Percentiles rank a stretch among this genome's conserved stretches.
phyloP scores from a whole-genome alignment of 2,797 vertebrate genomes.

The Margarornis squamiger region DNA sequence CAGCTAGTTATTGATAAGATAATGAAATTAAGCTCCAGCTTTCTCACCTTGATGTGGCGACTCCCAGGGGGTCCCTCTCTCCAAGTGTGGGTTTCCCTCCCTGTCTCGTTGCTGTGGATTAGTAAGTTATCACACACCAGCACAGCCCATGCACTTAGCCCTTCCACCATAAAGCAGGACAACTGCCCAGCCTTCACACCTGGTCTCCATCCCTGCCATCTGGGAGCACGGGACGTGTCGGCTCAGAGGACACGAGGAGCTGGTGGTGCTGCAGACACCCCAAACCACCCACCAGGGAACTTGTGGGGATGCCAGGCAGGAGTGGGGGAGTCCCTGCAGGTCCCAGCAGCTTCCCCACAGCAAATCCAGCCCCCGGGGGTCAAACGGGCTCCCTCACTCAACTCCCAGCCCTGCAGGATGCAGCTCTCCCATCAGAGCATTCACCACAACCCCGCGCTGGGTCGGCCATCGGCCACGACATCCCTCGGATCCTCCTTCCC shows the following conservation, averaged over 20 bases:
- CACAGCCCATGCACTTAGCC: neutral
- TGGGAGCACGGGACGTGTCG: accelerated
- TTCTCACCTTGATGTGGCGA: conserved; percentile 5
- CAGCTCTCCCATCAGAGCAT: neutral
- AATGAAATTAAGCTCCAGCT: conserved; percentile 54
- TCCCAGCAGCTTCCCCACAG: neutral
- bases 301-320: neutral
- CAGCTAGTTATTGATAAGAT: conserved; percentile 55
- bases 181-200: accelerated
- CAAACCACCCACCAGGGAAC: accelerated
- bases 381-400: neutral
- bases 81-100: neutral
- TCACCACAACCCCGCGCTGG: accelerated
- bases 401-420: accelerated
- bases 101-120: neutral
- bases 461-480: accelerated
- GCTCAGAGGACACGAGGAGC: neutral
- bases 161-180: accelerated
- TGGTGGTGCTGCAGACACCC: neutral
- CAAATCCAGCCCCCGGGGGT: neutral
- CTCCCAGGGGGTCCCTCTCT: neutral
- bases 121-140: neutral
- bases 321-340: neutral
- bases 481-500: neutral
- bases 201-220: accelerated